Evolutionary conservation across 2,113 vertebrate species (phyloP), one percentile per base, ranked within the genome.

Genomic region (Oriolus oriolus): DNA sequence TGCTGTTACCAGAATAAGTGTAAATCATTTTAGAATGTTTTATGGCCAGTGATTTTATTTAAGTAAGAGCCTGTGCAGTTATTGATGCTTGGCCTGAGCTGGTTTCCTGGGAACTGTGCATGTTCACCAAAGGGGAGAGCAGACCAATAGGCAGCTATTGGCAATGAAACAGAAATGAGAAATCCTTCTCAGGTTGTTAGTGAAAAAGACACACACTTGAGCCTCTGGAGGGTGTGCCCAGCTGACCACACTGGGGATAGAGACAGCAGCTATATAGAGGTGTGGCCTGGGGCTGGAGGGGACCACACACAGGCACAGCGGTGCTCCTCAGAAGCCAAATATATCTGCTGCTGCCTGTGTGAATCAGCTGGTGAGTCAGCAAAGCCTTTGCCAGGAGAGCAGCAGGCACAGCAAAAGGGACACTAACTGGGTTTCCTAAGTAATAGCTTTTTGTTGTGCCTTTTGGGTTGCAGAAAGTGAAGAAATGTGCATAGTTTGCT

Each of bases 291-390:
- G 93, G 83, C 41, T 17, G 54, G 70, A 69, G 84, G 90, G 92
- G 61, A 63, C 81, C 21, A 24, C 79, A 80, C 37, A 5, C 79
- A 60, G 71, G 90, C 77, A 5, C 28, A 3, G 28, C 2, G 14
- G 84, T 80, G 93, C 96, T 96, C 93, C 94, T 97, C 90, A 79
- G 94, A 95, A 97, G 95, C 79, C 93, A 86, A 94, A 91, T 45
- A 71, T 93, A 96, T 95, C 92, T 94, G 89, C 89, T 97, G 81
- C 91, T 96, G 97, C 95, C 95, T 93, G 70, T 57, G 28, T 97
- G 96, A 97, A 91, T 94, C 95, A 92, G 93, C 73, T 95, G 80
- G 93, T 94, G 95, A 97, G 91, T 97, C 96, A 96, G 96, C 95
- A 96, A 80, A 96, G 87, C 54, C 54, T 90, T 50, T 78, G 89